Conservation (phyloP, 2,113 vertebrate genomes). For the Cheilinus undulatus region DNA sequence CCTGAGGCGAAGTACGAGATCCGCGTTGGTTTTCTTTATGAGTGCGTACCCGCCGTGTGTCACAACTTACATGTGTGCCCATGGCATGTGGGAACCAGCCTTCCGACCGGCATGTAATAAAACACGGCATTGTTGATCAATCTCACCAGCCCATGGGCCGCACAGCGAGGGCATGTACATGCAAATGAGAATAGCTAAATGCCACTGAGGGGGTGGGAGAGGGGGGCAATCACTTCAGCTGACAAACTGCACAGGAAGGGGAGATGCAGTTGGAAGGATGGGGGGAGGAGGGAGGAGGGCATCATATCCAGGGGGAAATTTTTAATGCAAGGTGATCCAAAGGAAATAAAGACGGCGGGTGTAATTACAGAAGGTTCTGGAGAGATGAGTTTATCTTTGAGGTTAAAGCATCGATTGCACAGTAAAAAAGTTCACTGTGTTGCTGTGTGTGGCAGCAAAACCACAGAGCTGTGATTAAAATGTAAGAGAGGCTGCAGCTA, state of each 20-base stretch:
- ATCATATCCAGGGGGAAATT: slow-evolving; percentile 46
- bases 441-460: slow-evolving; percentile 50
- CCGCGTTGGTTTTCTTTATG: slow-evolving; percentile 14
- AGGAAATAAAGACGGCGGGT: slow-evolving; percentile 58
- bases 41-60: background rate
- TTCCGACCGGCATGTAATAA: slow-evolving; percentile 88
- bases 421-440: slow-evolving; percentile 11
- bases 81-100: slow-evolving; percentile 78
- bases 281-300: background rate
- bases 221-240: slow-evolving; percentile 81
- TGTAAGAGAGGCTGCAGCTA: slow-evolving; percentile 75
- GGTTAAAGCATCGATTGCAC: slow-evolving; percentile 45
- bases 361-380: slow-evolving; percentile 55
- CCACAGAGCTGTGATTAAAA: slow-evolving; percentile 71
- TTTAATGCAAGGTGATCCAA: slow-evolving; percentile 71
- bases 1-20: slow-evolving; percentile 6
- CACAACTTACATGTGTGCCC: slow-evolving; percentile 46
- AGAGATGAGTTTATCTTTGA: slow-evolving; percentile 52
- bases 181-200: slow-evolving; percentile 97
- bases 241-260: slow-evolving; percentile 72
- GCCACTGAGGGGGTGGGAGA: slow-evolving; percentile 88
- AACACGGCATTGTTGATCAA: slow-evolving; percentile 95
- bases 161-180: slow-evolving; percentile 97
- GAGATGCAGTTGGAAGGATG: slow-evolving; percentile 32
- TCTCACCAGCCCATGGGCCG: slow-evolving; percentile 90